Percentiles rank a stretch among this genome's conserved stretches.
These are phyloP conservation scores for Coregonus clupeaformis DNA, from an alignment of 2,113 vertebrate genomes.

Conservation along the genomic window DNA sequence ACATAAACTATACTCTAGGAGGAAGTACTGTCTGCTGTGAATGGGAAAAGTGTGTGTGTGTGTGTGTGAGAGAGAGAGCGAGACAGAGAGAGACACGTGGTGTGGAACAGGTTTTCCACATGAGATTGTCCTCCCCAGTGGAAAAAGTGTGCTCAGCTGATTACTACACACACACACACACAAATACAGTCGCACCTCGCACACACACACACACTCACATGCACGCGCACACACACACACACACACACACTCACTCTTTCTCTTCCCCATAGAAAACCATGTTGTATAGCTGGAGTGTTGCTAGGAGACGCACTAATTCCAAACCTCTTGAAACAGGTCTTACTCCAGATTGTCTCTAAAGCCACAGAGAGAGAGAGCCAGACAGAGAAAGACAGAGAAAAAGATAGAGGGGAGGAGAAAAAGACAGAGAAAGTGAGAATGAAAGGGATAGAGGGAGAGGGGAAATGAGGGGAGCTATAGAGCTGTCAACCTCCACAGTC, in stretches of 20 bases:
- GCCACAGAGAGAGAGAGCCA: slow-evolving; percentile 34
- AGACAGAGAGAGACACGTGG: slow-evolving; percentile 18
- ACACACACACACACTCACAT: slow-evolving; percentile 24
- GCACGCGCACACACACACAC: slow-evolving; percentile 41
- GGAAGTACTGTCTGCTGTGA: slow-evolving; percentile 58
- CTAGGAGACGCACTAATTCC: slow-evolving; percentile 74
- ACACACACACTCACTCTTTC: slow-evolving; percentile 49
- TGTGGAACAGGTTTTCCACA: slow-evolving; percentile 62
- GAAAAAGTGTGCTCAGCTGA: slow-evolving; percentile 73
- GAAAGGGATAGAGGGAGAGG: slow-evolving; percentile 3
- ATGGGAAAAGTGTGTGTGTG: slow-evolving; percentile 46
- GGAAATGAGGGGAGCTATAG: slow-evolving; percentile 3
- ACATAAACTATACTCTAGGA: slow-evolving; percentile 37
- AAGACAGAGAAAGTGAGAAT: neutral
- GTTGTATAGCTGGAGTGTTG: slow-evolving; percentile 71
- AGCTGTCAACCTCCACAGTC: too few relatives aligned
- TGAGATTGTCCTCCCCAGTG: slow-evolving; percentile 61
- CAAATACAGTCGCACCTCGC: slow-evolving; percentile 7
- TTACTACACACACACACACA: slow-evolving; percentile 34
- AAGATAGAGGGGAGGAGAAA: neutral
- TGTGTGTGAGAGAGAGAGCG: neutral
- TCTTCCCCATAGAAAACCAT: slow-evolving; percentile 61
- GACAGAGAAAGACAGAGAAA: neutral
- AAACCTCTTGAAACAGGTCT: slow-evolving; percentile 72
- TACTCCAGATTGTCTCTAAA: slow-evolving; percentile 59